Conservation (phyloP, 2,797 vertebrate species). For the Aphelocoma californica region DNA sequence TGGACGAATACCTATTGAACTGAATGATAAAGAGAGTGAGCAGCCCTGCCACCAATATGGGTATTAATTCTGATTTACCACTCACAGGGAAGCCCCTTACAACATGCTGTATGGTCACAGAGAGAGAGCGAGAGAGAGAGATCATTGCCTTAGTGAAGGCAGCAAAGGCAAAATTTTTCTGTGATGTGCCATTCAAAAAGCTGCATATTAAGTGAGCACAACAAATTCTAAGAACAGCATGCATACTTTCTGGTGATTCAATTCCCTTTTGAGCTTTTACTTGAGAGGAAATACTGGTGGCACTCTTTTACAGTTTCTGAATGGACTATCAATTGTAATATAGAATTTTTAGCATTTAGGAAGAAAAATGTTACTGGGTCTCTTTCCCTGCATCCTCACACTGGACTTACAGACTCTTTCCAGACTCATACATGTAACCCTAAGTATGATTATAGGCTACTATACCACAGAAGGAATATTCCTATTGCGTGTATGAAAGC, state of each 20-base stretch:
- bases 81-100: not conserved
- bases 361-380: not conserved
- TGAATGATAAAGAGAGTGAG: not conserved
- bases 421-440: not conserved
- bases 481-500: not conserved
- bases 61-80: not conserved
- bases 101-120: not conserved
- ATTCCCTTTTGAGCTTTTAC: not conserved
- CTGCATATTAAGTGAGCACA: not conserved
- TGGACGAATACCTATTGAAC: not conserved
- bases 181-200: not conserved
- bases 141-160: not conserved
- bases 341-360: not conserved
- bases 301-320: not conserved
- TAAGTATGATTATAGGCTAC: fast-evolving
- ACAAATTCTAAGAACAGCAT: not conserved
- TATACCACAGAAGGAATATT: not conserved
- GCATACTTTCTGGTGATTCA: not conserved
- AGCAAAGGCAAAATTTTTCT: not conserved
- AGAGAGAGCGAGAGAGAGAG: not conserved
- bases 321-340: not conserved
- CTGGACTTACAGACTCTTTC: not conserved
- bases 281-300: not conserved
- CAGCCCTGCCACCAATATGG: not conserved
- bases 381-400: not conserved